Percentiles rank a stretch among this genome's conserved stretches.
These are phyloP conservation scores for Propithecus coquereli DNA, from an alignment of 2,113 vertebrate genomes.

Conservation along the genomic window DNA sequence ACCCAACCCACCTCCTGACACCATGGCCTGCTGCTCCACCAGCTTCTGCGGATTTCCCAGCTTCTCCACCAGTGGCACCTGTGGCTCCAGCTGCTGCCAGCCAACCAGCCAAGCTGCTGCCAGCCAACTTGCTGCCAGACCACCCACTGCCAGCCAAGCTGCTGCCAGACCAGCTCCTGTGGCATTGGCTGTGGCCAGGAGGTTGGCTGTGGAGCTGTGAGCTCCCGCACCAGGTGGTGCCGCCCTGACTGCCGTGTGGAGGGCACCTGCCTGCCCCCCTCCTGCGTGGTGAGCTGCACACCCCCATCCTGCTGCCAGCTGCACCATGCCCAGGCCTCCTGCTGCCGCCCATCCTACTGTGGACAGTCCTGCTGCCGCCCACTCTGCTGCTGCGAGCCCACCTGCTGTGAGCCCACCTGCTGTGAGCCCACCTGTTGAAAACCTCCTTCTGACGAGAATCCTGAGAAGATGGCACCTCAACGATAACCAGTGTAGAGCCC, in stretches of 20 bases:
- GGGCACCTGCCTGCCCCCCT: no score
- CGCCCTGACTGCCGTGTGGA: no score
- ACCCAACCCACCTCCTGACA: background rate
- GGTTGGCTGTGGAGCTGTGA: no score
- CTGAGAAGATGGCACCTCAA: background rate
- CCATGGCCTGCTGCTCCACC: constrained; percentile 60
- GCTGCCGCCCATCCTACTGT: constrained; percentile 71
- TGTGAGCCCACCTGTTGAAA: constrained; percentile 19
- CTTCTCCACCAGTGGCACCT: constrained; percentile 45
- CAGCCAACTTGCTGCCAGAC: background rate
- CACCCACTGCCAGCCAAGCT: background rate
- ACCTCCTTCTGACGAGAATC: background rate
- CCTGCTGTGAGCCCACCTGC: background rate
- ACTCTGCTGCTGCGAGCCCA: background rate
- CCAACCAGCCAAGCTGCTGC: background rate
- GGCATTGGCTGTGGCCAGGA: background rate
- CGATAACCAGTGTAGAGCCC: background rate
- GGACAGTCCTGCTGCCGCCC: constrained; percentile 49
- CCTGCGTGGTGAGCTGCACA: no score
- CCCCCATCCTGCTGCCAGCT: no score
- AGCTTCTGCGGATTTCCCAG: constrained; percentile 68
- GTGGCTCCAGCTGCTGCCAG: constrained; percentile 54
- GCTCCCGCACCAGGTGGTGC: no score
- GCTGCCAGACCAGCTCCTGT: background rate
- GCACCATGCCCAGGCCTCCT: constrained; percentile 61